phyloP scores from a whole-genome alignment of 1,140 invertebrate genomes.

The Coptotermes formosanus region DNA sequence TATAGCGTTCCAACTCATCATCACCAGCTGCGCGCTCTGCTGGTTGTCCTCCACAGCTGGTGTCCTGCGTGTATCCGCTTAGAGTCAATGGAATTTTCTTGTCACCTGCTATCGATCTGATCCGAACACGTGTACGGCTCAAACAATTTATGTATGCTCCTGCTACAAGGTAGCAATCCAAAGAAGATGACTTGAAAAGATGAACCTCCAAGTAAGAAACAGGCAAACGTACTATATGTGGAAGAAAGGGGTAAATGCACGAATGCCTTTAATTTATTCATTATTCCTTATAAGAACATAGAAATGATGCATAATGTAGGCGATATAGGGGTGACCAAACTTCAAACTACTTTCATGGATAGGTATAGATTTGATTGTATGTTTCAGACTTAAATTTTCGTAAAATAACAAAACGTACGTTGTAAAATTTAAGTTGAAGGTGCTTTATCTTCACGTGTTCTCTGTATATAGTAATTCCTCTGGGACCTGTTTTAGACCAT shows the following conservation, averaged over 20 bases:
- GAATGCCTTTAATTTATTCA: background rate
- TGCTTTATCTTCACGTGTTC: too few species aligned
- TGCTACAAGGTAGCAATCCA: background rate
- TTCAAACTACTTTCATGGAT: too few species aligned
- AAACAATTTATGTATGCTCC: conserved; percentile 12
- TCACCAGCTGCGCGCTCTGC: background rate
- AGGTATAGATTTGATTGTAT: too few species aligned
- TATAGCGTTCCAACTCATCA: background rate
- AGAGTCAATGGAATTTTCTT: background rate
- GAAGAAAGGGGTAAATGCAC: background rate
- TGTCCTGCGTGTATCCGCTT: background rate
- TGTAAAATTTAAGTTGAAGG: too few species aligned
- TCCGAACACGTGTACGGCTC: background rate
- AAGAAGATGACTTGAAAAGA: conserved; percentile 11
- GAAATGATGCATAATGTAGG: background rate
- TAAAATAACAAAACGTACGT: too few species aligned
- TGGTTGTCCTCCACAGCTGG: background rate
- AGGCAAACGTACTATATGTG: background rate
- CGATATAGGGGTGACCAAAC: too few species aligned
- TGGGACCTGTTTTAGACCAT: too few species aligned
- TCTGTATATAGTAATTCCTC: too few species aligned
- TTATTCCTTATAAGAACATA: background rate
- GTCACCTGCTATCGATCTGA: background rate
- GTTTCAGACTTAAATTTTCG: too few species aligned
- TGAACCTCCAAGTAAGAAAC: background rate